Percentiles rank a stretch among this genome's conserved stretches.
Evolutionary conservation across 2,888 invertebrate species (phyloP).

Genomic region (Corythucha ciliata): DNA sequence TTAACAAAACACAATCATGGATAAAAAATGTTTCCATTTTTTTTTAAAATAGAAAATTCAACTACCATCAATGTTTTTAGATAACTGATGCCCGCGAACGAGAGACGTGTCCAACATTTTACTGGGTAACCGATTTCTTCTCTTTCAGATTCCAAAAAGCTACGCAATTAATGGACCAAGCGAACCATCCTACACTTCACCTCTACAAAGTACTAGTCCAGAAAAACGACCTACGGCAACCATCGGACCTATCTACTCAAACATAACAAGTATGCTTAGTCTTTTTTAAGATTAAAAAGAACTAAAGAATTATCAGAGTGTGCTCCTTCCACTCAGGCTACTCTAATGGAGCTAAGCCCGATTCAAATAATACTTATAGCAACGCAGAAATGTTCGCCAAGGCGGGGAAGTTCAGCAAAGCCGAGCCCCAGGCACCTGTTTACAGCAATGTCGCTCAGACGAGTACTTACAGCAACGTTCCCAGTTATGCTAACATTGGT

Average conservation of each 20-base stretch:
- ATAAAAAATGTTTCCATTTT: too few relatives aligned
- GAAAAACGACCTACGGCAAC: conserved; percentile 41
- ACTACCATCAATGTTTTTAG: not conserved
- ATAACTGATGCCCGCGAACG: too few relatives aligned
- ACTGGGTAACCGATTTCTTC: not conserved
- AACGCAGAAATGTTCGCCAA: conserved; percentile 43
- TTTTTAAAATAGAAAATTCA: not conserved
- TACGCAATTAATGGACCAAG: conserved; percentile 57
- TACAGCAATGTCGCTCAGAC: conserved; percentile 31
- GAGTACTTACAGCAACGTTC: conserved; percentile 29
- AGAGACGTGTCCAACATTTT: too few relatives aligned
- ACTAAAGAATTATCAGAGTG: not conserved
- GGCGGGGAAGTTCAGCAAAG: conserved; percentile 27
- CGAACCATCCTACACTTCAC: conserved; percentile 65
- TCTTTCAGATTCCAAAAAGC: conserved; percentile 61
- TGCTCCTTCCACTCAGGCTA: conserved; percentile 11
- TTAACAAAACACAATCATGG: too few relatives aligned
- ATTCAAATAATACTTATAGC: conserved; percentile 45
- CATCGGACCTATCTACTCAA: conserved; percentile 41
- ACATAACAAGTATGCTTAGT: too few relatives aligned
- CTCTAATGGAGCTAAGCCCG: conserved; percentile 3
- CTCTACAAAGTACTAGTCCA: conserved; percentile 45
- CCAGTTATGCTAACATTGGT: conserved; percentile 34
- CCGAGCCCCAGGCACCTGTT: conserved; percentile 32
- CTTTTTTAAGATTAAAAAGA: too few relatives aligned